Base-by-base conservation (phyloP, 2,797 vertebrate species). In the Rhinophrynus dorsalis region DNA sequence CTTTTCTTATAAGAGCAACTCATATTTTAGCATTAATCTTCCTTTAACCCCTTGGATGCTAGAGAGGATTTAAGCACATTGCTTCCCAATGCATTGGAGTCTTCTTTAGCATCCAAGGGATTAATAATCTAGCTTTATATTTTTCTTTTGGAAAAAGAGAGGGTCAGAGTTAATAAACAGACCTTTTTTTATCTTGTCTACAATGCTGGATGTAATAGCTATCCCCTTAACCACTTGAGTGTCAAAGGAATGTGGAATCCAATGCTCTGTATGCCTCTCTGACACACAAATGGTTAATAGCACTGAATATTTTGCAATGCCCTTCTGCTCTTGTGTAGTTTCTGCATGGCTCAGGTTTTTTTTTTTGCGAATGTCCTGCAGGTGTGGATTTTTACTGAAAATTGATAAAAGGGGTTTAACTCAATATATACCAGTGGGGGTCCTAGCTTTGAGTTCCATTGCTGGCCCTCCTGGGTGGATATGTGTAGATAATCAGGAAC, bases 311-410 rank as follows among this genome's bases (percentile, higher is more conserved):
- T 27, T 68, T 58, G 6, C 33, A 47, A 9, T 23, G n/a, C 18
- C 20, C 20, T 47, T 17, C 44, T 47, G 44, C 20, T 42, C 12
- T 13, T 42, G 40, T 42, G 15, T 42, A 42, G 40, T 40, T n/a
- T n/a, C n/a, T 68, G 55, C 54, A 68, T 59, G 65, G 54, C 65
- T 58, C 54, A 58, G 52, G 42, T 37, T 58, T 59, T n/a, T n/a
- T n/a, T n/a, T n/a, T n/a, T 60, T 58, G 20, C 54, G 10, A 20
- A 37, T 24, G 33, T 48, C n/a, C 44, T 18, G 42, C n/a, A 2
- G 40, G 33, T 30, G 12, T 21, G 18, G 45, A 40, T 40, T 68
- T 30, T 27, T 20, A 17, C 12, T n/a, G 37, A 15, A 26, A 11
- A 20, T 20, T 44, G 35, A 18, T 3, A n/a, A 11, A 21, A 18